A percentile compares a stretch with the other conserved stretches of the same genome.
These are phyloP conservation scores for Limnodromus scolopaceus DNA, from an alignment of 2,797 vertebrate species.

Conservation along the genomic window DNA sequence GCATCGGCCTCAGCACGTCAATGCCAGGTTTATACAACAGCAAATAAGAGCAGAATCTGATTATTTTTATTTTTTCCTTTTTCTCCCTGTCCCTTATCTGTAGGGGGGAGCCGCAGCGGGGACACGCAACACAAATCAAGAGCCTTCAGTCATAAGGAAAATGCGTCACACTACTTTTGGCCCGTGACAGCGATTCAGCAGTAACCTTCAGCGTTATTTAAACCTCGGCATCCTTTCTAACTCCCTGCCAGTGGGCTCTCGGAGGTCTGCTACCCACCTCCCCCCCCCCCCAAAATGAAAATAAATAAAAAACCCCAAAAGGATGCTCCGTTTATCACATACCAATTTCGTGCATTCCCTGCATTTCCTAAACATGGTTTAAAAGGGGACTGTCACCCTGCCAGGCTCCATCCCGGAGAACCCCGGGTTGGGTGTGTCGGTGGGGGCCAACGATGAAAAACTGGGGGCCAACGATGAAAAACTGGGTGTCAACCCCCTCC, in stretches of 20 bases:
- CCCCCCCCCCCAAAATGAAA: neutral
- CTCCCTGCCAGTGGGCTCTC: fast-evolving
- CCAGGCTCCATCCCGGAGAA: neutral
- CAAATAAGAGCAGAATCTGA: neutral
- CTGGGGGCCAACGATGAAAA: too few relatives aligned
- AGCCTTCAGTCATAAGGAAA: neutral
- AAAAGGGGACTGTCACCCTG: neutral
- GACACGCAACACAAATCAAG: neutral
- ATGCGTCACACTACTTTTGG: neutral
- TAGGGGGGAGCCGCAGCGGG: fast-evolving
- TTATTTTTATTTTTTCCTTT: neutral
- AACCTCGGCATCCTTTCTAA: neutral
- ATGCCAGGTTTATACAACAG: neutral
- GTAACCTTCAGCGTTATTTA: neutral
- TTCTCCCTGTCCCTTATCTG: neutral
- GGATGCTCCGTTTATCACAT: neutral
- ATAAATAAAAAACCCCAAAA: too few relatives aligned
- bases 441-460: neutral
- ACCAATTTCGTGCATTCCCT: neutral
- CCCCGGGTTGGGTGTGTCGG: neutral
- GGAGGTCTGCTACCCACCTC: fast-evolving
- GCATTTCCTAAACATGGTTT: neutral
- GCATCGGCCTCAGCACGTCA: fast-evolving
- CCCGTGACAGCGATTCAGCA: neutral
- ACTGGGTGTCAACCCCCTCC: neutral